phyloP scores from a whole-genome alignment of 1,140 invertebrate genomes.

The Trypoxylus dichotomus region DNA sequence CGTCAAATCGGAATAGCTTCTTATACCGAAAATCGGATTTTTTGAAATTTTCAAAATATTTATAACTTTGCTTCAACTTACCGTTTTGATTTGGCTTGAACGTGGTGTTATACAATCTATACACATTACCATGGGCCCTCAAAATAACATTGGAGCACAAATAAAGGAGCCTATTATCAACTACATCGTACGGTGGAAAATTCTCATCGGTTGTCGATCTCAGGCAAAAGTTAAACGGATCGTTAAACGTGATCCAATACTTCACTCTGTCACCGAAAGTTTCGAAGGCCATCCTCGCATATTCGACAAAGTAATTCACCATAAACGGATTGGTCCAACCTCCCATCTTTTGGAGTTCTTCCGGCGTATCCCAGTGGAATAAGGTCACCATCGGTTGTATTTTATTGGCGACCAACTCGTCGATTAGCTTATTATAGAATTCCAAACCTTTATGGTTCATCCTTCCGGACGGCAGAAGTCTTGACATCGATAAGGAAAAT shows the following conservation, averaged over 20 bases:
- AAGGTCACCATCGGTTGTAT: constrained; percentile 47
- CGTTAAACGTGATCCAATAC: constrained; percentile 59
- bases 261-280: constrained; percentile 49
- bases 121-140: constrained; percentile 58
- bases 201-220: background rate
- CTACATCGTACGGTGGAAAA: background rate
- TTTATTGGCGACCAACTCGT: constrained; percentile 54
- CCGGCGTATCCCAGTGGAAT: constrained; percentile 49
- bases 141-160: constrained; percentile 57
- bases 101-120: constrained; percentile 56
- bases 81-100: constrained; percentile 51
- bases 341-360: constrained; percentile 59
- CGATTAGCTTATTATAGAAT: constrained; percentile 65
- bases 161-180: constrained; percentile 58
- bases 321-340: constrained; percentile 49
- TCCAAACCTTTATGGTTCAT: constrained; percentile 57
- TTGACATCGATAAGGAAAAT: constrained; percentile 64
- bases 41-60: no score
- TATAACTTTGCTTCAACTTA: constrained; percentile 32
- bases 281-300: constrained; percentile 45
- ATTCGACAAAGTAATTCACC: constrained; percentile 49
- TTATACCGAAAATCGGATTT: no score
- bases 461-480: constrained; percentile 40
- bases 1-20: no score
- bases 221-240: constrained; percentile 45